Evolutionary conservation across 2,113 vertebrate species (phyloP).

Genomic region (Callopanchax toddi): DNA sequence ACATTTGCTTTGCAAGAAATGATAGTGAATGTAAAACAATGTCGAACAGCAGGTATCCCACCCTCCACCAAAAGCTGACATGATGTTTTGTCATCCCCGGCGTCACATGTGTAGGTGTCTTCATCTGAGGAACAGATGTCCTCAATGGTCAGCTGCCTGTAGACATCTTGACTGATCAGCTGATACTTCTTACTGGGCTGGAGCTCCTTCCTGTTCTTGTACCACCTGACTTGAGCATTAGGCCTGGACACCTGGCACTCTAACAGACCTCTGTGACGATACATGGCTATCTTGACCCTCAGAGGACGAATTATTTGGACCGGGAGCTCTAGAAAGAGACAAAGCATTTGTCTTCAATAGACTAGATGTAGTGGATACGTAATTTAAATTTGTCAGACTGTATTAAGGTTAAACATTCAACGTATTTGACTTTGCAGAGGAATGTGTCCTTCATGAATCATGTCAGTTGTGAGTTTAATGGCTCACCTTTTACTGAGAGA

Average conservation of each 20-base stretch:
- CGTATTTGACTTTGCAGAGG: background rate
- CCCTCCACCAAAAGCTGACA: conserved; percentile 95
- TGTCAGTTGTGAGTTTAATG: background rate
- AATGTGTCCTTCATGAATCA: background rate
- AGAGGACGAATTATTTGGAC: conserved; percentile 89
- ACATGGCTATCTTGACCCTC: conserved; percentile 91
- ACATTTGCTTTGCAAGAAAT: background rate
- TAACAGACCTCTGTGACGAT: conserved; percentile 87
- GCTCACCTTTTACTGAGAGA: conserved; percentile 88
- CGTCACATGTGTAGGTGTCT: conserved; percentile 91
- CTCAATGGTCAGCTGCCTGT: conserved; percentile 90
- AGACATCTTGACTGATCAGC: conserved; percentile 87
- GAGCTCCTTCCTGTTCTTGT: conserved; percentile 82
- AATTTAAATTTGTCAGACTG: background rate
- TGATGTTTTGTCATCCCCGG: conserved; percentile 87
- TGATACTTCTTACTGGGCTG: conserved; percentile 82
- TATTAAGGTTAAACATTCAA: background rate
- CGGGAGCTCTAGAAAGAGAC: conserved; percentile 83
- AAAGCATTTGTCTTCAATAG: background rate
- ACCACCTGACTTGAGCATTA: conserved; percentile 90
- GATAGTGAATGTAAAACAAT: background rate
- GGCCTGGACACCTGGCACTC: conserved; percentile 94
- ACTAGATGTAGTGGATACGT: background rate
- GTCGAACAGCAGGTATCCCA: conserved; percentile 55
- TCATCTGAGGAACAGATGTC: conserved; percentile 88